Conservation (phyloP, 2,113 vertebrate species). For the Deroptyus accipitrinus region DNA sequence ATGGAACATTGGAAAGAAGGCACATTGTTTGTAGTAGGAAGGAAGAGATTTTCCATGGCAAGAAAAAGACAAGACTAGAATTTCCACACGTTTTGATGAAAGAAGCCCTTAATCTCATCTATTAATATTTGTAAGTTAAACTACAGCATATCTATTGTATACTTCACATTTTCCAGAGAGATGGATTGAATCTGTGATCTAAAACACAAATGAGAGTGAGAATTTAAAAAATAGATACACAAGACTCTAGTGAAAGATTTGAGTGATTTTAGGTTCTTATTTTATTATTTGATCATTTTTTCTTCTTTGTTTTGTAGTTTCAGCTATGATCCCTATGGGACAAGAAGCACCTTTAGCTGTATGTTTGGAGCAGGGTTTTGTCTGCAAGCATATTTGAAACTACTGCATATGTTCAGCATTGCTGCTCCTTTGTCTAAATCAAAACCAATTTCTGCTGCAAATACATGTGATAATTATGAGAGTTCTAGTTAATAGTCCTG, state of each 20-base stretch:
- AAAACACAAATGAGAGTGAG: background rate
- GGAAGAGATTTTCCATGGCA: background rate
- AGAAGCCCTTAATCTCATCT: background rate
- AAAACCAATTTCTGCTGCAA: background rate
- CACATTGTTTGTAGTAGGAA: background rate
- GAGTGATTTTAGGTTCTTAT: rapidly evolving
- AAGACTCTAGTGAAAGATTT: background rate
- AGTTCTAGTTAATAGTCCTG: background rate
- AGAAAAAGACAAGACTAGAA: background rate
- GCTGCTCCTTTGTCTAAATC: background rate
- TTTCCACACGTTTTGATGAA: background rate
- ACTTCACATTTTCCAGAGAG: background rate
- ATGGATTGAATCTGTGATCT: background rate
- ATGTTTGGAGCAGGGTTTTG: background rate
- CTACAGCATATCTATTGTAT: background rate
- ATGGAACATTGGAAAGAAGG: background rate
- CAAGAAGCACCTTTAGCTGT: background rate
- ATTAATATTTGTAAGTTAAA: background rate
- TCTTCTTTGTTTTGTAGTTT: background rate
- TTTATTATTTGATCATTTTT: background rate
- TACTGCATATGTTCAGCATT: background rate
- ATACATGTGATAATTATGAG: background rate
- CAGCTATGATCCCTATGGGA: background rate
- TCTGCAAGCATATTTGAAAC: background rate
- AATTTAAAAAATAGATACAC: background rate